Conservation (phyloP, 2,888 invertebrate species). For the Tenthredo livida region DNA sequence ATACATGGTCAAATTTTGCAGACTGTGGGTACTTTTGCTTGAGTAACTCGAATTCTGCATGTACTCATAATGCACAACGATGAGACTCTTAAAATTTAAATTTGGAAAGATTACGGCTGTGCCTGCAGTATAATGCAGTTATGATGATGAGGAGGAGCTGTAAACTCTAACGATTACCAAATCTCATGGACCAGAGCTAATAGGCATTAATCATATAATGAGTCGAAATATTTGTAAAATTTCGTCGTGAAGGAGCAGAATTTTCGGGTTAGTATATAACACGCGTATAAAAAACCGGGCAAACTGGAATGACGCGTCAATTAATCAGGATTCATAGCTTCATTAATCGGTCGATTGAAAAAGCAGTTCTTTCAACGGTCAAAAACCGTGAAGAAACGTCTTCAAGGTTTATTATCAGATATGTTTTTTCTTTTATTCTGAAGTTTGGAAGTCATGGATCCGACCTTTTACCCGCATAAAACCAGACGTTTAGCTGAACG, state of each 20-base stretch:
- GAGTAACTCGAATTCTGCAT: neutral
- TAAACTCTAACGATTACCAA: neutral
- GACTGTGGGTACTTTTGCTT: neutral
- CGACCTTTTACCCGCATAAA: neutral
- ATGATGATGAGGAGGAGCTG: neutral
- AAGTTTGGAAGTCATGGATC: neutral
- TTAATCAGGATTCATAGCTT: conserved; percentile 30
- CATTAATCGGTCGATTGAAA: conserved; percentile 10
- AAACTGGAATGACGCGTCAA: conserved; percentile 26
- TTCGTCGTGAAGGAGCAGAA: neutral
- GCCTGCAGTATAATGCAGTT: neutral
- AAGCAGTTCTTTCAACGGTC: neutral
- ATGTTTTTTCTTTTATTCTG: neutral
- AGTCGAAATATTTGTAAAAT: neutral
- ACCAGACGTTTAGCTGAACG: neutral
- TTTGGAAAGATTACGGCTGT: neutral
- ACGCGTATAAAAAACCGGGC: neutral
- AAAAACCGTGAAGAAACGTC: neutral
- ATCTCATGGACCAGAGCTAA: neutral
- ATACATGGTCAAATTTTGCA: neutral
- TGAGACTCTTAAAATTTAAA: neutral
- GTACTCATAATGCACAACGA: neutral
- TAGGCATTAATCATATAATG: neutral
- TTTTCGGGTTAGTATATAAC: neutral
- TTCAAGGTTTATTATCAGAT: neutral